These are phyloP conservation scores for Chymomyza procnemis DNA, from an alignment of 2,888 invertebrate species.

Conservation along the genomic window DNA sequence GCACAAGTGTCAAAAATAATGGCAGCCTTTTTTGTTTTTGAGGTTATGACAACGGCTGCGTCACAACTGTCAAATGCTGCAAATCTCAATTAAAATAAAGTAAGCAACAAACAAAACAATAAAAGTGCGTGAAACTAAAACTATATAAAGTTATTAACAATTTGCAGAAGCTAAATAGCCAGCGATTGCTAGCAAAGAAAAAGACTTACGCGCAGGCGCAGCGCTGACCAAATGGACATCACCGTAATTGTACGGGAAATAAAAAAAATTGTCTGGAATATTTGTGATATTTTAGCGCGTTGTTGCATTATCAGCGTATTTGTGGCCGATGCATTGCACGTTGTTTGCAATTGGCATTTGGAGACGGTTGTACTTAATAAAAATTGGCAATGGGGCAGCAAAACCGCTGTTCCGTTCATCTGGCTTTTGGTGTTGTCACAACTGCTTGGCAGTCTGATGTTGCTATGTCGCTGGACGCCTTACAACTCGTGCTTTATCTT, in stretches of 20 bases:
- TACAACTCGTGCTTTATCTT: not conserved
- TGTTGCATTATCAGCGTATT: not conserved
- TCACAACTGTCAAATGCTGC: too few species aligned
- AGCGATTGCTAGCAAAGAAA: not conserved
- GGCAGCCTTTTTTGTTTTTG: too few species aligned
- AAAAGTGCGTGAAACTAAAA: too few species aligned
- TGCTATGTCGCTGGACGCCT: not conserved
- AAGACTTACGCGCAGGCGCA: not conserved
- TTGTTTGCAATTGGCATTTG: not conserved
- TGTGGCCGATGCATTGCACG: not conserved
- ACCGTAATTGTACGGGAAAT: not conserved
- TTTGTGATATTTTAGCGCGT: not conserved
- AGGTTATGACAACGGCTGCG: too few species aligned
- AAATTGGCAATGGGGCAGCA: not conserved
- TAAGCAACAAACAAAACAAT: too few species aligned
- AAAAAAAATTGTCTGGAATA: not conserved
- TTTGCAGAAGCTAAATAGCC: not conserved
- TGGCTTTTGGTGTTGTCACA: not conserved
- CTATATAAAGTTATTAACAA: too few species aligned
- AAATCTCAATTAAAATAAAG: too few species aligned
- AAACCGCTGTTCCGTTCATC: not conserved
- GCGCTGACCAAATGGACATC: not conserved
- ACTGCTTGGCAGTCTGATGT: not conserved
- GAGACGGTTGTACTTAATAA: not conserved
- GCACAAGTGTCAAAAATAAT: too few species aligned